Evolutionary conservation across 2,113 vertebrate species (phyloP).

Genomic region (Rhynchopsitta pachyrhyncha): DNA sequence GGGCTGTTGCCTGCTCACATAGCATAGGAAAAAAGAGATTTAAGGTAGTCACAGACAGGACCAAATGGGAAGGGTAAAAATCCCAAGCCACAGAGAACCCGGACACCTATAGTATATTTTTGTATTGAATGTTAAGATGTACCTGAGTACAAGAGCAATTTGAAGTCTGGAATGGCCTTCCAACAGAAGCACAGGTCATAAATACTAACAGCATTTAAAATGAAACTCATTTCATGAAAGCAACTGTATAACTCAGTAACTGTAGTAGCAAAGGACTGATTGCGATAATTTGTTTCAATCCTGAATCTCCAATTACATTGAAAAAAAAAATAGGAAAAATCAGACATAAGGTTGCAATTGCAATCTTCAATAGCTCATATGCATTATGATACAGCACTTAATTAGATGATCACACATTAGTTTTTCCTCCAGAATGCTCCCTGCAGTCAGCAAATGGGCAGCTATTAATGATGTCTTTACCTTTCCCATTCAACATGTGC

Average conservation of each 20-base stretch:
- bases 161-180: not conserved
- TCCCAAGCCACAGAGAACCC: not conserved
- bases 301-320: not conserved
- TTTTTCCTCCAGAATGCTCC: not conserved
- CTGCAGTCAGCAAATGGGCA: not conserved
- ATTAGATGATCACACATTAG: not conserved
- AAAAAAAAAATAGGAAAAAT: not conserved
- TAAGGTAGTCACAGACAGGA: not conserved
- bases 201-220: not conserved
- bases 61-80: not conserved
- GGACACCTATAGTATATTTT: not conserved
- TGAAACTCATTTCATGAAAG: not conserved
- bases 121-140: not conserved
- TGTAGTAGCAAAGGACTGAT: not conserved
- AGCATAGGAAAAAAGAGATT: not conserved
- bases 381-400: not conserved
- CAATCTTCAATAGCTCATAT: not conserved
- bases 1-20: not conserved
- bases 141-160: not conserved
- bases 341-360: not conserved
- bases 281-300: not conserved
- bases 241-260: not conserved
- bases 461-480: not conserved
- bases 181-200: not conserved
- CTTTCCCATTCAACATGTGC: not conserved